A percentile compares a stretch with the other conserved stretches of the same genome.
These are phyloP conservation scores for Hassar affinis DNA, from an alignment of 2,113 vertebrate species.

Conservation along the genomic window DNA sequence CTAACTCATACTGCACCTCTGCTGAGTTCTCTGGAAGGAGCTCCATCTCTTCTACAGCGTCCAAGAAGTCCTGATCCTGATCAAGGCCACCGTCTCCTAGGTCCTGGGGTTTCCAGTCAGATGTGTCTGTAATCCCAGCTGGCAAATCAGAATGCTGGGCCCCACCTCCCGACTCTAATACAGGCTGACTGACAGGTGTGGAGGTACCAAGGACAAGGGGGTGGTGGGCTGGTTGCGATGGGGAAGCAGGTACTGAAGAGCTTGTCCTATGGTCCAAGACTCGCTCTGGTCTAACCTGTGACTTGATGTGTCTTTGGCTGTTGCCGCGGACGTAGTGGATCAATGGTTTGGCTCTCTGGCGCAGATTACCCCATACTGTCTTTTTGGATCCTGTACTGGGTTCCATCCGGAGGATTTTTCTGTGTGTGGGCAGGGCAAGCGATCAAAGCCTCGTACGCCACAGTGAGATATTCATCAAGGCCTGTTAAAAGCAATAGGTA, in stretches of 20 bases:
- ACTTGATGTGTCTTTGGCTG: constrained; percentile 44
- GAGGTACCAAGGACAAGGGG: constrained; percentile 21
- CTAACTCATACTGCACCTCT: constrained; percentile 59
- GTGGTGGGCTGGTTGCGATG: constrained; percentile 47
- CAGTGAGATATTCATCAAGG: constrained; percentile 12
- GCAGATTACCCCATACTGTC: constrained; percentile 60
- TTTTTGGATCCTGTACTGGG: constrained; percentile 66
- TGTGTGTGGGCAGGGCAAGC: neutral
- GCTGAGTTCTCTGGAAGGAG: constrained; percentile 46
- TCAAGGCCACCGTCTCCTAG: constrained; percentile 26
- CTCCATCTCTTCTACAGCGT: constrained; percentile 33
- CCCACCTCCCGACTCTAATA: constrained; percentile 33
- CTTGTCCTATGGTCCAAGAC: constrained; percentile 59
- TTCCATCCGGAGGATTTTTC: constrained; percentile 26
- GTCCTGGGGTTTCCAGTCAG: constrained; percentile 58
- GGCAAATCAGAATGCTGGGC: constrained; percentile 36
- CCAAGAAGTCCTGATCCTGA: constrained; percentile 43
- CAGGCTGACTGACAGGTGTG: constrained; percentile 22
- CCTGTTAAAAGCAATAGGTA: constrained; percentile 10
- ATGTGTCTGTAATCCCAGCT: constrained; percentile 37
- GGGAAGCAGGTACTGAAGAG: constrained; percentile 48
- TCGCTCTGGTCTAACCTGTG: neutral
- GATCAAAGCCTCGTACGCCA: constrained; percentile 7
- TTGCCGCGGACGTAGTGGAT: constrained; percentile 53
- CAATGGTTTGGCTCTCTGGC: constrained; percentile 61